These are phyloP conservation scores for Aquatica leii DNA, from an alignment of 2,888 invertebrate genomes.

Conservation along the genomic window DNA sequence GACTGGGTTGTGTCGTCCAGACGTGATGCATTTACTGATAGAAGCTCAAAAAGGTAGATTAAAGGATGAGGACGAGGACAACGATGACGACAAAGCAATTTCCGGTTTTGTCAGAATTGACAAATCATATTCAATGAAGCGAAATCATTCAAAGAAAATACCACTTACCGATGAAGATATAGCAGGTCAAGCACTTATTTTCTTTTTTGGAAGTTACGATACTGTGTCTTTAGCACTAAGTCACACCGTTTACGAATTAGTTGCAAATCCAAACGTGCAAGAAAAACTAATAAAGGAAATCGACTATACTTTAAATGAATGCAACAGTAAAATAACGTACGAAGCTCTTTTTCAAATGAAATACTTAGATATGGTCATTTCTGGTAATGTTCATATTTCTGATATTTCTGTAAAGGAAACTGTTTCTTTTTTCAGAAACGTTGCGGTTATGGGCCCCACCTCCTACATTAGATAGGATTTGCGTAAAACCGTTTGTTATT, in stretches of 20 bases:
- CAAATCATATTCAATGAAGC: background rate
- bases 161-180: slow-evolving; percentile 11
- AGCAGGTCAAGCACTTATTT: background rate
- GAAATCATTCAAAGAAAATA: background rate
- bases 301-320: background rate
- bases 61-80: background rate
- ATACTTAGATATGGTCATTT: slow-evolving; percentile 15
- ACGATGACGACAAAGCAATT: background rate
- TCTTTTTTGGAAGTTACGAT: slow-evolving; percentile 10
- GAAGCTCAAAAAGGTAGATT: slow-evolving; percentile 9
- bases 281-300: slow-evolving; percentile 4
- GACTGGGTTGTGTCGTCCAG: background rate
- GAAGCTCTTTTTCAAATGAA: slow-evolving; percentile 3
- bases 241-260: background rate
- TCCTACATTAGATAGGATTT: slow-evolving; percentile 60
- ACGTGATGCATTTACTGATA: slow-evolving; percentile 5
- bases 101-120: slow-evolving; percentile 3
- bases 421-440: slow-evolving; percentile 55
- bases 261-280: background rate
- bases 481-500: slow-evolving; percentile 60
- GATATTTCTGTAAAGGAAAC: too few relatives aligned
- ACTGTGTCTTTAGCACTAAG: background rate
- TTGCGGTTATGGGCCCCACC: slow-evolving; percentile 63
- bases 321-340: slow-evolving; percentile 12
- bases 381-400: slow-evolving; percentile 8